These are phyloP conservation scores for Melanotaenia duboulayi DNA, from an alignment of 2,113 vertebrate genomes.

Conservation along the genomic window DNA sequence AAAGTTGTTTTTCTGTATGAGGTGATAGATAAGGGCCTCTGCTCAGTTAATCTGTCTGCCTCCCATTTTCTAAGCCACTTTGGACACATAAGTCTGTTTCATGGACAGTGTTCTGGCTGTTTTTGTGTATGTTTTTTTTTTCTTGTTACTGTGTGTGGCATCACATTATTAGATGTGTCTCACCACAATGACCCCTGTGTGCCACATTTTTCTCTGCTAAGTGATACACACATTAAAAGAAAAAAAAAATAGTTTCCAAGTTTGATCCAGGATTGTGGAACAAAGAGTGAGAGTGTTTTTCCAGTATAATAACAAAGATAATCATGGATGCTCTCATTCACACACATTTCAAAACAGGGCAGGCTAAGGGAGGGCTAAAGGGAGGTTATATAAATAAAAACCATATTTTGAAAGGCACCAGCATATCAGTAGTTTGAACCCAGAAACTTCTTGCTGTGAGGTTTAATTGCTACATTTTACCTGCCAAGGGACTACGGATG, in stretches of 20 bases:
- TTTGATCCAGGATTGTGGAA: background rate
- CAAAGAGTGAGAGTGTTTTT: background rate
- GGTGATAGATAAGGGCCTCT: slow-evolving; percentile 54
- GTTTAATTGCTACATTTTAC: too few relatives aligned
- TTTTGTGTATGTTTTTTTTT: background rate
- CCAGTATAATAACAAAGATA: too few relatives aligned
- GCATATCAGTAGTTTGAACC: too few relatives aligned
- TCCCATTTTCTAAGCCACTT: slow-evolving; percentile 50
- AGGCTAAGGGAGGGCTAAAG: too few relatives aligned
- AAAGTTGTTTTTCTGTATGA: slow-evolving; percentile 56
- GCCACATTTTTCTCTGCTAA: slow-evolving; percentile 38
- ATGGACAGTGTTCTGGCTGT: slow-evolving; percentile 19
- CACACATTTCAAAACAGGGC: too few relatives aligned
- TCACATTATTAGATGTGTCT: slow-evolving; percentile 43
- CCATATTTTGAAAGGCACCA: too few relatives aligned
- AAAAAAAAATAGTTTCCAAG: slow-evolving; percentile 7
- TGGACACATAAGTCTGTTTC: slow-evolving; percentile 66
- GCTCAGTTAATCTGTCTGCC: slow-evolving; percentile 43
- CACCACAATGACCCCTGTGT: slow-evolving; percentile 41
- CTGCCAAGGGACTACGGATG: too few relatives aligned
- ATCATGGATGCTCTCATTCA: too few relatives aligned
- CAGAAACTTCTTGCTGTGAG: too few relatives aligned
- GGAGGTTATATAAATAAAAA: too few relatives aligned
- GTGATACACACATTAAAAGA: slow-evolving; percentile 19
- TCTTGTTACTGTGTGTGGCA: slow-evolving; percentile 15